Evolutionary conservation across 2,113 vertebrate species (phyloP).

Genomic region (Scartelaos histophorus): DNA sequence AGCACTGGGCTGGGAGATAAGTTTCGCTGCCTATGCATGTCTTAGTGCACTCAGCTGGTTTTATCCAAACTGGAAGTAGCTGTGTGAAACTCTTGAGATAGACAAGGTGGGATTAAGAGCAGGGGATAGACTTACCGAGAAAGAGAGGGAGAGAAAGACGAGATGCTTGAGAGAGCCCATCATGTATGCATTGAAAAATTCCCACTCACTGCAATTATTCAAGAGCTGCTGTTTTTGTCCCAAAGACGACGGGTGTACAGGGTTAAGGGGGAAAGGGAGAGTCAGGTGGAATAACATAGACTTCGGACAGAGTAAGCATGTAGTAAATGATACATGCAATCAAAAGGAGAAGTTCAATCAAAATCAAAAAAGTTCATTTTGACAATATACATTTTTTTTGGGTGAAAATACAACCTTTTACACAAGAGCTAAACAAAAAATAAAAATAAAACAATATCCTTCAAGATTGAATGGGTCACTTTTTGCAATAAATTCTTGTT

Average conservation of each 20-base stretch:
- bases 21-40: slow-evolving; percentile 54
- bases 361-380: not conserved
- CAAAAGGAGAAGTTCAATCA: slow-evolving; percentile 9
- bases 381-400: not conserved
- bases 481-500: too few species aligned
- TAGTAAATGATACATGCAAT: slow-evolving; percentile 30
- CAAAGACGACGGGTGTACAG: slow-evolving; percentile 44
- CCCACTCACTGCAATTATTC: slow-evolving; percentile 80
- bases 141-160: slow-evolving; percentile 37
- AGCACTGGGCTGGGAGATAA: slow-evolving; percentile 44
- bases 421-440: not conserved
- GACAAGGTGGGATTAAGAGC: slow-evolving; percentile 71
- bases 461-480: too few species aligned
- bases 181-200: slow-evolving; percentile 83
- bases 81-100: slow-evolving; percentile 59
- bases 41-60: slow-evolving; percentile 41
- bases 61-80: slow-evolving; percentile 41
- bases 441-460: not conserved
- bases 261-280: slow-evolving; percentile 42
- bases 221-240: slow-evolving; percentile 67
- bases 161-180: slow-evolving; percentile 70
- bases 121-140: slow-evolving; percentile 69
- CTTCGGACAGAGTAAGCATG: slow-evolving; percentile 40
- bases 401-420: not conserved
- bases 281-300: slow-evolving; percentile 61